Evolutionary conservation across 2,113 vertebrate species (phyloP), one percentile per base, ranked within the genome.

Genomic region (Psilopogon haemacephalus): DNA sequence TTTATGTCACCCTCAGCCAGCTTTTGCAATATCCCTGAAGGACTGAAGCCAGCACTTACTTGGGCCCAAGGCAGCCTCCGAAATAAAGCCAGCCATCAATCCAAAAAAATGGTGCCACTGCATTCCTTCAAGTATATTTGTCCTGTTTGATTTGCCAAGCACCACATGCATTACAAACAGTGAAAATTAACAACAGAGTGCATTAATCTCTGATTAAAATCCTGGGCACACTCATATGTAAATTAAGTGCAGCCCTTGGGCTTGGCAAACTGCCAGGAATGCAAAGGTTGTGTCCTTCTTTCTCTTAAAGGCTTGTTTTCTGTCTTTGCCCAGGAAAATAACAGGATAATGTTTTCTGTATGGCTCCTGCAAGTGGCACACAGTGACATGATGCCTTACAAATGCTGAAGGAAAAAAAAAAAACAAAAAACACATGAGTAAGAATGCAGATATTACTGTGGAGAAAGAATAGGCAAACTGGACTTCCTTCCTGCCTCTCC

Each of bases 201-300:
- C 54, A 48, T 83, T 94, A 85, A 87, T 37, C 85, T 21, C 83
- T 87, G 80, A 90, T 95, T 93, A 93, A 95, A 87, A 95, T 56
- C 68, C 88, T 63, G n/a, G 55, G 71, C 85, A 84, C 79, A 94
- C 82, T 94, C 89, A 80, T 40, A 90, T 80, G 89, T 26, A 96
- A 95, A 96, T 95, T 55, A 88, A 90, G 90, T 19, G 42, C 72
- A 90, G 85, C 58, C 93, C 84, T 77, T 30, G 28, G 60, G 62
- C 64, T 75, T 0, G 40, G 86, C 77, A 44, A 9, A 17, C 44
- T 13, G 92, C 88, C 95, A 94, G 82, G 30, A 84, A 71, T 23
- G 68, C 4, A 9, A 92, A 93, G 77, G 79, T 90, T 93, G 44
- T 52, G 21, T 28, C 54, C 44, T 76, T 59, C 46, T 70, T 92